Percentiles rank a stretch among this genome's conserved stretches.
phyloP scores from a whole-genome alignment of 2,888 invertebrate genomes.

The Lamellibrachia satsuma region DNA sequence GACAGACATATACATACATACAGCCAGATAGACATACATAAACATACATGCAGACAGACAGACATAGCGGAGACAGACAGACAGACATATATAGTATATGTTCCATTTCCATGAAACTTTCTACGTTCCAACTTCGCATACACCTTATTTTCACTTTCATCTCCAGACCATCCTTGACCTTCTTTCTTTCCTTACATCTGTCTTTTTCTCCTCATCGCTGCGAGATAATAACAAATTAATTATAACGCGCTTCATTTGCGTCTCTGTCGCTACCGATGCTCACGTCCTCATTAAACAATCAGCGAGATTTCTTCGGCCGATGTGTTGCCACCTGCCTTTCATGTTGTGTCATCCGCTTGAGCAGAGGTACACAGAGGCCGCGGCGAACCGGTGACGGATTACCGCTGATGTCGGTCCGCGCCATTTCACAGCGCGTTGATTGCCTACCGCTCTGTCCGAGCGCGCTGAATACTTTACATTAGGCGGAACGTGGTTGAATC shows the following conservation, averaged over 20 bases:
- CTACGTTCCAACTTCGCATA: background rate
- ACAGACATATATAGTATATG: background rate
- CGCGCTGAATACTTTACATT: background rate
- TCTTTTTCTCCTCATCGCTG: background rate
- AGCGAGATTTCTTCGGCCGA: background rate
- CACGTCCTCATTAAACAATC: constrained; percentile 7
- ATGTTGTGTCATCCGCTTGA: background rate
- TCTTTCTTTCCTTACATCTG: background rate
- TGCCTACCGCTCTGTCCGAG: background rate
- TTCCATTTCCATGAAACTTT: background rate
- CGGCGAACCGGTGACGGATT: background rate
- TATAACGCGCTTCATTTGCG: constrained; percentile 9
- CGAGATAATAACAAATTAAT: constrained; percentile 17
- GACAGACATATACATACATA: background rate
- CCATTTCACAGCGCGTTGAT: constrained; percentile 4
- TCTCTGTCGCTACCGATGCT: background rate
- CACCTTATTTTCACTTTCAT: background rate
- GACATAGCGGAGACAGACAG: background rate
- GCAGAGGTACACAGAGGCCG: background rate
- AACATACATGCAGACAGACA: background rate
- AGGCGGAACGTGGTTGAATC: background rate
- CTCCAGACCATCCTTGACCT: background rate
- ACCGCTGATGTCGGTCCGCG: background rate
- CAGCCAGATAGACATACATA: background rate
- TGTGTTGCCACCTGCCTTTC: background rate